These are phyloP conservation scores for Buathra laborator DNA, from an alignment of 2,888 invertebrate genomes.

Conservation along the genomic window DNA sequence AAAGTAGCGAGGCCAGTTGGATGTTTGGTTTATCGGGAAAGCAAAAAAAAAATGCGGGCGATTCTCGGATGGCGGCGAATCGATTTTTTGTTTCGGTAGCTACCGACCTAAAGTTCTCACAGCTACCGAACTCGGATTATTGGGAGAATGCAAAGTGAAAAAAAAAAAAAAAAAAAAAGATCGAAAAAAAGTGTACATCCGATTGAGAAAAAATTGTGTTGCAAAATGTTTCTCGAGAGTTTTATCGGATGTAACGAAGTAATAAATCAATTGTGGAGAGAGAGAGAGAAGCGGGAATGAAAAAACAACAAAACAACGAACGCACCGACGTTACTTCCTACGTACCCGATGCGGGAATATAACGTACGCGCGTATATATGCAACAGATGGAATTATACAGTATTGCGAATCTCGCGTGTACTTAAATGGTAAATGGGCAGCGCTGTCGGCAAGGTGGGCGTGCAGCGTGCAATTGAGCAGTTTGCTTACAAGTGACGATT, in stretches of 20 bases:
- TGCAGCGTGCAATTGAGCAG: neutral
- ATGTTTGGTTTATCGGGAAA: constrained; percentile 23
- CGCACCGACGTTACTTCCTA: constrained; percentile 38
- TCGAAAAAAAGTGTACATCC: neutral
- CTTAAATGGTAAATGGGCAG: constrained; percentile 54
- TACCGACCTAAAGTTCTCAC: neutral
- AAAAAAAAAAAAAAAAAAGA: neutral
- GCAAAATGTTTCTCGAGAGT: constrained; percentile 32
- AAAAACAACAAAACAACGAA: neutral
- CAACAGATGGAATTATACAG: constrained; percentile 21
- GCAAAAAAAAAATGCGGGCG: constrained; percentile 9
- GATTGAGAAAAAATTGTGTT: constrained; percentile 7
- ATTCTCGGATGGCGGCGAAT: constrained; percentile 24
- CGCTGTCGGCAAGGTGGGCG: constrained; percentile 46
- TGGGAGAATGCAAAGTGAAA: neutral
- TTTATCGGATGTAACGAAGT: constrained; percentile 28
- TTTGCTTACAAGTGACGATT: neutral
- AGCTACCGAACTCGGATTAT: neutral
- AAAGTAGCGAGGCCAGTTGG: neutral
- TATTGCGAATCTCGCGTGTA: constrained; percentile 52
- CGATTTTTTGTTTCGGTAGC: constrained; percentile 38
- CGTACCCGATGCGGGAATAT: neutral
- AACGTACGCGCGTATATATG: constrained; percentile 2
- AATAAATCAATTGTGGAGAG: constrained; percentile 42
- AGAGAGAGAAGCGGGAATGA: neutral